Percentiles rank a stretch among this genome's conserved stretches.
These are phyloP conservation scores for Alexandromys fortis DNA, from an alignment of 2,113 vertebrate species.

Conservation along the genomic window DNA sequence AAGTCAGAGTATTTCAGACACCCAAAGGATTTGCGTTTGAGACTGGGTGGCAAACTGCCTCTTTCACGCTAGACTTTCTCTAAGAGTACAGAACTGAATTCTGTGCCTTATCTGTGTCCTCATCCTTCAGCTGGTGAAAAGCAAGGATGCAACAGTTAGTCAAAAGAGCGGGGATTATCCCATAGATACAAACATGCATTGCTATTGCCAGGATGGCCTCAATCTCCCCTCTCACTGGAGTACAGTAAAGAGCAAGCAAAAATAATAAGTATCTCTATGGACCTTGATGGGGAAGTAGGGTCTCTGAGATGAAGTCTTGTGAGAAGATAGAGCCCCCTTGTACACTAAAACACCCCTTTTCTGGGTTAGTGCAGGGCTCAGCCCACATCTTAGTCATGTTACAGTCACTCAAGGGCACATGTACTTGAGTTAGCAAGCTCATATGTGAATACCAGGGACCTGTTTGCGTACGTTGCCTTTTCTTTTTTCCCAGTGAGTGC, in stretches of 20 bases:
- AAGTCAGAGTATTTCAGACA: constrained; percentile 5
- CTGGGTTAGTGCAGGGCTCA: neutral
- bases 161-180: neutral
- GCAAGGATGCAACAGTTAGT: neutral
- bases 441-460: neutral
- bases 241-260: neutral
- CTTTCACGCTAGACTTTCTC: neutral
- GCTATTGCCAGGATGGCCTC: neutral
- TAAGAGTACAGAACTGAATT: neutral
- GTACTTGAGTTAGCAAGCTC: neutral
- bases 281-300: neutral
- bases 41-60: neutral
- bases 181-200: neutral
- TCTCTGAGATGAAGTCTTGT: neutral
- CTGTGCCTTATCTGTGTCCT: neutral
- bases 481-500: neutral
- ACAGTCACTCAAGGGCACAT: neutral
- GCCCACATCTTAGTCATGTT: neutral
- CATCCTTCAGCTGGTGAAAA: neutral
- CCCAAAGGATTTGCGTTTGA: constrained; percentile 33
- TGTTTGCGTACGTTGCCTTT: neutral
- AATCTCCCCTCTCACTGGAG: neutral
- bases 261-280: neutral
- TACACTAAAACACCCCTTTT: neutral
- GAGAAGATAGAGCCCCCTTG: neutral